Conservation (phyloP, 2,797 vertebrate species). For the Enteromius paludinosus region DNA sequence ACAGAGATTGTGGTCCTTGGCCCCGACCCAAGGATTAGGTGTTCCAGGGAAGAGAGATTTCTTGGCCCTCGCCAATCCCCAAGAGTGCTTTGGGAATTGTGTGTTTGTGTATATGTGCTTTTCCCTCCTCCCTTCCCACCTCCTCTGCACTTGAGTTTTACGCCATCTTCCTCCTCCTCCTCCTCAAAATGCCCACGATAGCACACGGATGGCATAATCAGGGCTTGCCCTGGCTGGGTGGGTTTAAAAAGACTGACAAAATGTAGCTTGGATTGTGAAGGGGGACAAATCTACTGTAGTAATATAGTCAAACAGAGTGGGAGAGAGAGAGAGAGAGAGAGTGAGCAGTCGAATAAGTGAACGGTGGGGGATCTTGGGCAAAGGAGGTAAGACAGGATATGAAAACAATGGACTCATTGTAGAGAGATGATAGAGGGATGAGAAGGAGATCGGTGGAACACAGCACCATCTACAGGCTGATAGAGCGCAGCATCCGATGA, state of each 20-base stretch:
- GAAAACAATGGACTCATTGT: slow-evolving; percentile 87
- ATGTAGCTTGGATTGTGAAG: slow-evolving; percentile 13
- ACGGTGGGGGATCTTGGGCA: slow-evolving; percentile 56
- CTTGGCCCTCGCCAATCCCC: slow-evolving; percentile 79
- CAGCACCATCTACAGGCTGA: slow-evolving; percentile 88
- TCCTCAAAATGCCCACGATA: slow-evolving; percentile 50
- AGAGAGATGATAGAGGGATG: slow-evolving; percentile 57
- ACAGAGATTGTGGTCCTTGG: slow-evolving; percentile 86
- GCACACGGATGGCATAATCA: slow-evolving; percentile 57
- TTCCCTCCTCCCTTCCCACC: slow-evolving; percentile 66
- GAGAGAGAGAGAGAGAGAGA: slow-evolving; percentile 25
- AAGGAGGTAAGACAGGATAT: slow-evolving; percentile 65
- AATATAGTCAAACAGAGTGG: slow-evolving; percentile 32
- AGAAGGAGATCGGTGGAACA: slow-evolving; percentile 78
- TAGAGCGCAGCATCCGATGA: slow-evolving; percentile 39
- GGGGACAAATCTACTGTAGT: slow-evolving; percentile 28
- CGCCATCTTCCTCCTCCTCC: slow-evolving; percentile 49
- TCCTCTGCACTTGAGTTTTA: slow-evolving; percentile 66
- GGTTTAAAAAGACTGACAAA: slow-evolving; percentile 36
- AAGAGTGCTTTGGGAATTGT: slow-evolving; percentile 81
- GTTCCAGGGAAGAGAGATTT: slow-evolving; percentile 86
- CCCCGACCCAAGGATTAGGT: slow-evolving; percentile 90
- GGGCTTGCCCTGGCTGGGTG: slow-evolving; percentile 56
- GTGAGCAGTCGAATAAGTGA: slow-evolving; percentile 57
- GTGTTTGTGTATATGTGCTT: slow-evolving; percentile 61